A percentile compares a stretch with the other conserved stretches of the same genome.
These are phyloP conservation scores for Drosophila repleta DNA, from an alignment of 1,140 invertebrate genomes.

Conservation along the genomic window DNA sequence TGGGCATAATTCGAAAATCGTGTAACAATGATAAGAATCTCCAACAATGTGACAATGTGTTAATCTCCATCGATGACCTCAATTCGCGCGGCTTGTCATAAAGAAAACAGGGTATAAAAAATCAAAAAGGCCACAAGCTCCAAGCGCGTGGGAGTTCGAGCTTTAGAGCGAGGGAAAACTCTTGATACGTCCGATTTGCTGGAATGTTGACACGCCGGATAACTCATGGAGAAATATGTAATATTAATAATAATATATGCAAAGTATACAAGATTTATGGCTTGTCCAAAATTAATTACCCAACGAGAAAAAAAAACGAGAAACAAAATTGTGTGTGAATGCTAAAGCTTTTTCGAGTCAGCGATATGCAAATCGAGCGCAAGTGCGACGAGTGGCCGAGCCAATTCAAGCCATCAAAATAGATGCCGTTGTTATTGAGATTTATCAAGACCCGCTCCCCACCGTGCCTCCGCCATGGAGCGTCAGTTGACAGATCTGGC, in stretches of 20 bases:
- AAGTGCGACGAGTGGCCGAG: constrained; percentile 45
- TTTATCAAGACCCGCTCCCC: constrained; percentile 31
- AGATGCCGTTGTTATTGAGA: constrained; percentile 45
- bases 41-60: constrained; percentile 76
- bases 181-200: constrained; percentile 61
- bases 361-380: constrained; percentile 62
- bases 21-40: constrained; percentile 77
- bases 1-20: constrained; percentile 68
- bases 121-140: constrained; percentile 48
- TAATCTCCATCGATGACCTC: constrained; percentile 67
- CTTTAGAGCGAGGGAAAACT: constrained; percentile 35
- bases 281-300: constrained; percentile 73
- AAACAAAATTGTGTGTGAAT: constrained; percentile 11
- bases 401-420: constrained; percentile 15
- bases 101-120: constrained; percentile 38
- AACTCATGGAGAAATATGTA: constrained; percentile 70
- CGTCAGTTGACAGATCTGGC: constrained; percentile 43
- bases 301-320: constrained; percentile 24
- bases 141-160: constrained; percentile 26
- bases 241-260: constrained; percentile 73
- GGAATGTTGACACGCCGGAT: constrained; percentile 66
- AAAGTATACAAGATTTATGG: constrained; percentile 74
- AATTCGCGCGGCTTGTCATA: constrained; percentile 59
- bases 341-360: constrained; percentile 38
- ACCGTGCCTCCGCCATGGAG: not conserved